phyloP scores from a whole-genome alignment of 1,140 invertebrate species.

The Bacillus rossius region DNA sequence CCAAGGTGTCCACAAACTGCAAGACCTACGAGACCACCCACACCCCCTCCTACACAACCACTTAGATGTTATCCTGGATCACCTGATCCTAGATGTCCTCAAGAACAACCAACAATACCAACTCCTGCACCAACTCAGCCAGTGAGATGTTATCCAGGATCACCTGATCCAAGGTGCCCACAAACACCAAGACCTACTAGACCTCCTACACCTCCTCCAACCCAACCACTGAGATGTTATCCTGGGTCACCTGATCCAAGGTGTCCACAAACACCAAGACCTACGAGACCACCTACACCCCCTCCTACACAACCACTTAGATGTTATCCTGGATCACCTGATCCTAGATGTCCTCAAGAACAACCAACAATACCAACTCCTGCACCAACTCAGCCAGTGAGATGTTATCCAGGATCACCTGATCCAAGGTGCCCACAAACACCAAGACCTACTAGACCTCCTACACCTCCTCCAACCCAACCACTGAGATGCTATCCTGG shows the following conservation, averaged over 20 bases:
- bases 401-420: slow-evolving; percentile 39
- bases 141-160: slow-evolving; percentile 32
- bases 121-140: slow-evolving; percentile 25
- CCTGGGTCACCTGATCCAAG: no score
- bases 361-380: slow-evolving; percentile 24
- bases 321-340: no score
- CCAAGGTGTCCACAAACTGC: no score
- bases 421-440: slow-evolving; percentile 42
- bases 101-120: slow-evolving; percentile 18
- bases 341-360: slow-evolving; percentile 33
- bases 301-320: no score
- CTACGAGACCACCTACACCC: no score
- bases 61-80: slow-evolving; percentile 24
- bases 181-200: no score
- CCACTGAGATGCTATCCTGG: slow-evolving; percentile 32
- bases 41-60: slow-evolving; percentile 16
- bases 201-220: slow-evolving; percentile 21
- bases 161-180: slow-evolving; percentile 38
- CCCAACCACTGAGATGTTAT: slow-evolving; percentile 18
- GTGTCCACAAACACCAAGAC: no score
- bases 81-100: slow-evolving; percentile 28
- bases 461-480: slow-evolving; percentile 10
- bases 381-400: slow-evolving; percentile 17
- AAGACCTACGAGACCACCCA: no score
- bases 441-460: no score